Evolutionary conservation across 2,797 vertebrate genomes (phyloP), one percentile per base, ranked within the genome.

Genomic region (Oceanodroma leucorhoa): DNA sequence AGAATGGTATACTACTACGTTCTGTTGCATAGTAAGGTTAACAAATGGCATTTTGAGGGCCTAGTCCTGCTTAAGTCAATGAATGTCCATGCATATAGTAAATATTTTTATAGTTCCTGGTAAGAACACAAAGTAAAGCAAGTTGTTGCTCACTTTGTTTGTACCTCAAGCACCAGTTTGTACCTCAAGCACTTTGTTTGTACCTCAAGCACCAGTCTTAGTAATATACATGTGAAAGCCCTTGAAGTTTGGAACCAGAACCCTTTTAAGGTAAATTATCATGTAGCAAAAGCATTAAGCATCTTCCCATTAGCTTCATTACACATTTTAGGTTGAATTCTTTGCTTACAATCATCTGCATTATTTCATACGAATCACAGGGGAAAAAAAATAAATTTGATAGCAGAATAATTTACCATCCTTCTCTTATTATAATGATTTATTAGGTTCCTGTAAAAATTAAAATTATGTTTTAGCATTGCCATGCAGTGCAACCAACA

Each of bases 401-500:
- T 51, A 75, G 22, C 48, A 75, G 32, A 83, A 78, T 70, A 87
- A 67, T 73, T 85, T 93, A 34, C 2, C 9, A 38, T 67, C 11
- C 14, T 83, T 89, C 34, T 89, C 32, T 69, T 87, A 60, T 51
- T 82, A 34, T 21, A 69, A 48, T 69, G 69, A 94, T 81, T 87
- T 95, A 50, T 93, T 92, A 83, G 34, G 58, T 53, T 89, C 57
- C 46, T 88, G 46, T 36, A 36, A 36, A 36, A 87, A 94, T 95
- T 82, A 70, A 95, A 89, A 87, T 27, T 65, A 32, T 87, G 65
- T 93, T 87, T 95, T 90, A 87, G 4, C 48, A 73, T 87, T 94
- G 62, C 18, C 11, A 14, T 55, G 46, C 45, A 62, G n/a, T 5
- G 10, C 46, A 89, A 54, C 38, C 46, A 84, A 41, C 29, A 67